Evolutionary conservation across 1,140 invertebrate genomes (phyloP).

Genomic region (Tribolium madens): DNA sequence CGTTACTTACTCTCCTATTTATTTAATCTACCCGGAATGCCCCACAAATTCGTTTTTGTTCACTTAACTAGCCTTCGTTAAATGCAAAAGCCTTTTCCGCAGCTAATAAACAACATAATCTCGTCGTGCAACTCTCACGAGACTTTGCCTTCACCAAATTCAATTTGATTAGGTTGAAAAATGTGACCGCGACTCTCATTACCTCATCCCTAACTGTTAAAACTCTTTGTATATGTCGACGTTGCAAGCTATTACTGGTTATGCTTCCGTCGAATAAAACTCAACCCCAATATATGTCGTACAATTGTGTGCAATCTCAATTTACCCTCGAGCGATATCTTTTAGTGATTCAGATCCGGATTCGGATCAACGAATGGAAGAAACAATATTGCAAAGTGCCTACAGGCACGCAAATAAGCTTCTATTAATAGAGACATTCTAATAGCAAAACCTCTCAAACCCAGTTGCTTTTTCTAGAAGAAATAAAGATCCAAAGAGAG

Average conservation of each 20-base stretch:
- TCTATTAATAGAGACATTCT: conserved; percentile 23
- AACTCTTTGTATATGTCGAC: not conserved
- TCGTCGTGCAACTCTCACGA: not conserved
- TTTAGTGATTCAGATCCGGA: conserved; percentile 33
- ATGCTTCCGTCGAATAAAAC: conserved; percentile 24
- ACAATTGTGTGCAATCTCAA: conserved; percentile 38
- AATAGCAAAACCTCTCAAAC: too few species aligned
- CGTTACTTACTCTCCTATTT: conserved; percentile 48
- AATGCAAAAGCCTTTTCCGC: not conserved
- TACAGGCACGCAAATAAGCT: conserved; percentile 11
- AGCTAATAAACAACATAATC: conserved; percentile 15
- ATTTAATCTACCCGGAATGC: conserved; percentile 26
- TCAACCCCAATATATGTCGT: conserved; percentile 23
- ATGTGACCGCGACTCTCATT: not conserved
- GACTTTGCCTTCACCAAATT: not conserved
- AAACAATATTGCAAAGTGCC: conserved; percentile 37
- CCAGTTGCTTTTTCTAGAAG: not conserved
- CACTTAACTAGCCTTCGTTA: not conserved
- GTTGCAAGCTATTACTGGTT: conserved; percentile 18
- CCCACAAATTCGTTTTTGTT: not conserved
- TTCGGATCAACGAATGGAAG: conserved; percentile 31
- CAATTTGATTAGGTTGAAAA: not conserved
- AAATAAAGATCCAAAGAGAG: not conserved
- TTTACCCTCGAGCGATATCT: conserved; percentile 27
- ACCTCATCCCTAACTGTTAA: not conserved